Evolutionary conservation across 2,888 invertebrate species (phyloP).

Genomic region (Germaria angustata): DNA sequence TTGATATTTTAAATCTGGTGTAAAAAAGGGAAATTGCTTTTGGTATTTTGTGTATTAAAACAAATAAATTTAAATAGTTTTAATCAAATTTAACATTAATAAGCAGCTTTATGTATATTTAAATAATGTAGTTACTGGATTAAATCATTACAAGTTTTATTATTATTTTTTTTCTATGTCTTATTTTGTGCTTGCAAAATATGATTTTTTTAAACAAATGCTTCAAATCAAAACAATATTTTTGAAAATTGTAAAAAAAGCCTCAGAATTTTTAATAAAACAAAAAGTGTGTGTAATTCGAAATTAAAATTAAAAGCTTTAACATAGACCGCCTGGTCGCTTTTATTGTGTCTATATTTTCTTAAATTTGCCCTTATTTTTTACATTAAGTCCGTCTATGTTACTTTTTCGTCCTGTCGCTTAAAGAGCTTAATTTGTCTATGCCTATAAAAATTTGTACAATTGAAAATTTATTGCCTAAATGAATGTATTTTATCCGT

Average conservation of each 20-base stretch:
- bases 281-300: too few species aligned
- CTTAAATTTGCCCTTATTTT: too few species aligned
- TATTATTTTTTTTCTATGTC: too few species aligned
- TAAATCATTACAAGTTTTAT: too few species aligned
- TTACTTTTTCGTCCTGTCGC: conserved; percentile 4
- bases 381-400: background rate
- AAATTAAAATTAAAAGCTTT: too few species aligned
- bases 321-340: too few species aligned
- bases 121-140: conserved; percentile 11
- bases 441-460: conserved; percentile 38
- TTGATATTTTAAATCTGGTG: background rate
- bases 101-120: conserved; percentile 37
- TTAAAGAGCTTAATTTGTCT: conserved; percentile 37
- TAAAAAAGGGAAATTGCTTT: background rate
- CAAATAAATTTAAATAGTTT: background rate
- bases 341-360: too few species aligned
- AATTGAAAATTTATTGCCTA: conserved; percentile 42
- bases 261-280: too few species aligned
- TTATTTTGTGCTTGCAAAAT: too few species aligned
- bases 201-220: too few species aligned
- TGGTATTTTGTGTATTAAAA: background rate
- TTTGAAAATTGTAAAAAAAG: too few species aligned
- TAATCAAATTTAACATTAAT: conserved; percentile 7
- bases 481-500: background rate
- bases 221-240: too few species aligned